Conservation (phyloP, 2,113 vertebrate species). For the Pollachius pollachius region DNA sequence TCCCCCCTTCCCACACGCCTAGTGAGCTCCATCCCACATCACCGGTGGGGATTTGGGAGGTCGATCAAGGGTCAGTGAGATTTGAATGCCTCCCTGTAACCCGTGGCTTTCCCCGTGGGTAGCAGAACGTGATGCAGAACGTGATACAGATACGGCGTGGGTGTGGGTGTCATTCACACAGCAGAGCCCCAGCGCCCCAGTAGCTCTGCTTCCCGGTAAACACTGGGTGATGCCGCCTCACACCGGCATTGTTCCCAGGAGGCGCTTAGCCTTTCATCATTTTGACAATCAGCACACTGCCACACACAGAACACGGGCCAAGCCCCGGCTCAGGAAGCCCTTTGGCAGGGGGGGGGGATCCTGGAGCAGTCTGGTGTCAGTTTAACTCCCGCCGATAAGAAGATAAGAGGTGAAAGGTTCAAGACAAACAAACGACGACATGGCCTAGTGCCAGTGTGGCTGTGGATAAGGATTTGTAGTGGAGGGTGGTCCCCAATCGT, state of each 20-base stretch:
- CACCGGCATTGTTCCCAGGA: conserved; percentile 1
- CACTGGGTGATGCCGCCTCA: background rate
- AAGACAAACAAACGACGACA: no score
- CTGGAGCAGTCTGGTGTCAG: background rate
- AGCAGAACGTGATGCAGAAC: background rate
- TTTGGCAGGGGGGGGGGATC: background rate
- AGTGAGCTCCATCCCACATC: background rate
- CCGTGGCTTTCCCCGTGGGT: background rate
- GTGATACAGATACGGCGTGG: no score
- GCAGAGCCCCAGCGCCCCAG: background rate
- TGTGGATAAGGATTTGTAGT: no score
- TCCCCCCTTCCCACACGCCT: no score
- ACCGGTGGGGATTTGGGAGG: conserved; percentile 23
- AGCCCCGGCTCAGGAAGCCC: conserved; percentile 25
- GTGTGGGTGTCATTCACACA: background rate
- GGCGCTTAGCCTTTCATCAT: conserved; percentile 14
- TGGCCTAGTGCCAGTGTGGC: no score
- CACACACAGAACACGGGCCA: background rate
- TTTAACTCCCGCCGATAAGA: no score
- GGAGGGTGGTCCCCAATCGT: no score
- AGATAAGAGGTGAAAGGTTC: no score
- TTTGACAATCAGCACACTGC: conserved; percentile 3
- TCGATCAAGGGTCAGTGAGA: conserved; percentile 38
- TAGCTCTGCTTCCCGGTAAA: background rate
- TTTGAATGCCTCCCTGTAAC: conserved; percentile 17